Conservation (phyloP, 53 echinoderm and acorn worm species). For the Holothuria scabra region DNA sequence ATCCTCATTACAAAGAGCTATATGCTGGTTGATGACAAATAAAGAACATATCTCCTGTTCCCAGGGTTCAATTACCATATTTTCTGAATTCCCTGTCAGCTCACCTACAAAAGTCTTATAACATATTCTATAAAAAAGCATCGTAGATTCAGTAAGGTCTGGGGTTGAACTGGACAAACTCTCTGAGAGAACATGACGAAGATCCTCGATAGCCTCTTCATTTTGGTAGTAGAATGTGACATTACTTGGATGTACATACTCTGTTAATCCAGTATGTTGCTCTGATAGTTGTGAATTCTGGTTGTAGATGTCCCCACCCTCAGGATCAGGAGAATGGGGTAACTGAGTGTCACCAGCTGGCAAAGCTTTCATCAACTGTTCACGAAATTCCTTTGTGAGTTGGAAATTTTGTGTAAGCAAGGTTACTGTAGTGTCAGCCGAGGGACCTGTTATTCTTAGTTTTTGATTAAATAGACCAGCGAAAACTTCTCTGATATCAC, state of each 20-base stretch:
- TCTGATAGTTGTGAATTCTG: slow-evolving; percentile 62
- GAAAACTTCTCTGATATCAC: slow-evolving; percentile 81
- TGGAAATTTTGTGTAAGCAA: slow-evolving; percentile 82
- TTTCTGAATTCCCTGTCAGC: slow-evolving; percentile 47
- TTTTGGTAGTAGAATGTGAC: slow-evolving; percentile 94
- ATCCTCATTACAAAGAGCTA: slow-evolving; percentile 84
- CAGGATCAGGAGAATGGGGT: slow-evolving; percentile 45
- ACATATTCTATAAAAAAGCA: slow-evolving; percentile 84
- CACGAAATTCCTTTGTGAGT: slow-evolving; percentile 74
- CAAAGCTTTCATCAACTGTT: slow-evolving; percentile 77
- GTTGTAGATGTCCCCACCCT: slow-evolving; percentile 67
- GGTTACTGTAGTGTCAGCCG: slow-evolving; percentile 71
- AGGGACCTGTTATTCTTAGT: slow-evolving; percentile 78
- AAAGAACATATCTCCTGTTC: slow-evolving; percentile 66
- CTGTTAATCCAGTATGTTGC: slow-evolving; percentile 64
- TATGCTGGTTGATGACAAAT: slow-evolving; percentile 83
- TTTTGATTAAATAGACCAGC: slow-evolving; percentile 96
- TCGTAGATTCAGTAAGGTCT: slow-evolving; percentile 66
- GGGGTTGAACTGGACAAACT: slow-evolving; percentile 58
- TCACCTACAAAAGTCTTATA: slow-evolving; percentile 63
- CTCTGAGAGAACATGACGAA: slow-evolving; percentile 80
- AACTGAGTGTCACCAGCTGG: slow-evolving; percentile 40
- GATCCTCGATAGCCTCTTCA: slow-evolving; percentile 90
- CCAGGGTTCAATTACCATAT: slow-evolving; percentile 33
- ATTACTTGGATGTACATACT: slow-evolving; percentile 86